A percentile compares a stretch with the other conserved stretches of the same genome.
phyloP scores from a whole-genome alignment of 2,888 invertebrate genomes.

The Hermodice carunculata region DNA sequence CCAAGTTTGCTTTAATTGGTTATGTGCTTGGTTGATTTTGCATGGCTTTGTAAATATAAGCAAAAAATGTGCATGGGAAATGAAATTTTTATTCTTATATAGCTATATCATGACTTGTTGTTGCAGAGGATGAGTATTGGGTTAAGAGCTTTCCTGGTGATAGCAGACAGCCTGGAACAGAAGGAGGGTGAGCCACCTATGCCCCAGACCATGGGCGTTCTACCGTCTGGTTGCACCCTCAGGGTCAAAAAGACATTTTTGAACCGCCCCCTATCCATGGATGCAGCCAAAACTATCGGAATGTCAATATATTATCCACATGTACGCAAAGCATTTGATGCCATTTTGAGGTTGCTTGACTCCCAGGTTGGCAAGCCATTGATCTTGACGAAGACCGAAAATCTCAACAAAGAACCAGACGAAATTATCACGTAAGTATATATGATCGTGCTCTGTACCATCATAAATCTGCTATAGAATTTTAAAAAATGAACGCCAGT shows the following conservation, averaged over 20 bases:
- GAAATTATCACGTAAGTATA: constrained; percentile 68
- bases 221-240: constrained; percentile 95
- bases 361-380: constrained; percentile 96
- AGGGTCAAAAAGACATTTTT: constrained; percentile 96
- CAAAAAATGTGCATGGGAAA: too few species aligned
- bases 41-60: too few species aligned
- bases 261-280: constrained; percentile 87
- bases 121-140: constrained; percentile 94
- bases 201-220: constrained; percentile 94
- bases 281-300: constrained; percentile 95
- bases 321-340: constrained; percentile 94
- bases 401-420: constrained; percentile 84
- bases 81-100: neutral
- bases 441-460: too few species aligned
- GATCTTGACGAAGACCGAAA: constrained; percentile 96
- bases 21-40: neutral
- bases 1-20: too few species aligned
- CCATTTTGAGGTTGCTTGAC: constrained; percentile 93
- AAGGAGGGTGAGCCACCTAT: constrained; percentile 99
- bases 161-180: constrained; percentile 98
- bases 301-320: constrained; percentile 97
- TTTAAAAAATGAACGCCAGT: too few species aligned
- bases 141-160: constrained; percentile 95
- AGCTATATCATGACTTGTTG: neutral
- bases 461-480: too few species aligned